Evolutionary conservation across 2,888 invertebrate species (phyloP).

Genomic region (Salticus scenicus): DNA sequence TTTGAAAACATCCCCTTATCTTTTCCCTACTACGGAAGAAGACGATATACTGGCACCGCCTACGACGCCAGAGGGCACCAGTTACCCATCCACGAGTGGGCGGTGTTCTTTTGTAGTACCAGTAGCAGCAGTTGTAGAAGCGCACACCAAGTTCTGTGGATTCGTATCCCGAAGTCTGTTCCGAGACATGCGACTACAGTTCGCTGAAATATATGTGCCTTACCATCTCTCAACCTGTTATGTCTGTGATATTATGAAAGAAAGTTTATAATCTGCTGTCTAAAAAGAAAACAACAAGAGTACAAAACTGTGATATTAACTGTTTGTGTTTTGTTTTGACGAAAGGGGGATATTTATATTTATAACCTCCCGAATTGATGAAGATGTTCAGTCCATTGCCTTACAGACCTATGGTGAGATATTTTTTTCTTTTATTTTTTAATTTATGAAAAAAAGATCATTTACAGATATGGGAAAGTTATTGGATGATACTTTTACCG

Average conservation of each 20-base stretch:
- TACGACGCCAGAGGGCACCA: slow-evolving; percentile 69
- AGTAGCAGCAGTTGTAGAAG: slow-evolving; percentile 18
- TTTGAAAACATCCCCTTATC: slow-evolving; percentile 2
- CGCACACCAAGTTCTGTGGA: slow-evolving; percentile 1
- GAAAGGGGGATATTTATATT: slow-evolving; percentile 40
- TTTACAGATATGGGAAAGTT: too few relatives aligned
- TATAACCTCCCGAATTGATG: not conserved
- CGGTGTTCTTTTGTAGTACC: slow-evolving; percentile 66
- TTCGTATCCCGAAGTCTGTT: not conserved
- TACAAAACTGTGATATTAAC: slow-evolving; percentile 52
- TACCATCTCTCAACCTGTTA: not conserved
- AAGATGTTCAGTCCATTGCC: slow-evolving; percentile 49
- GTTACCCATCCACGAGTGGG: slow-evolving; percentile 45
- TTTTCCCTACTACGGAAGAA: slow-evolving; percentile 51
- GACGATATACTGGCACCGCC: slow-evolving; percentile 64
- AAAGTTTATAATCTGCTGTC: slow-evolving; percentile 23
- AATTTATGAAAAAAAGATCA: too few relatives aligned
- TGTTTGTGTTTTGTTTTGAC: slow-evolving; percentile 33
- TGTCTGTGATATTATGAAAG: slow-evolving; percentile 50
- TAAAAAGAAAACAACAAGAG: slow-evolving; percentile 5
- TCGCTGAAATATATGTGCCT: slow-evolving; percentile 23
- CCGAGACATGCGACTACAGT: not conserved
- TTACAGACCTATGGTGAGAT: slow-evolving; percentile 54
- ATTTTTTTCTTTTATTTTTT: too few relatives aligned
- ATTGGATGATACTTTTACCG: too few relatives aligned